phyloP scores from a whole-genome alignment of 2,888 invertebrate genomes.

The Tillus elongatus region DNA sequence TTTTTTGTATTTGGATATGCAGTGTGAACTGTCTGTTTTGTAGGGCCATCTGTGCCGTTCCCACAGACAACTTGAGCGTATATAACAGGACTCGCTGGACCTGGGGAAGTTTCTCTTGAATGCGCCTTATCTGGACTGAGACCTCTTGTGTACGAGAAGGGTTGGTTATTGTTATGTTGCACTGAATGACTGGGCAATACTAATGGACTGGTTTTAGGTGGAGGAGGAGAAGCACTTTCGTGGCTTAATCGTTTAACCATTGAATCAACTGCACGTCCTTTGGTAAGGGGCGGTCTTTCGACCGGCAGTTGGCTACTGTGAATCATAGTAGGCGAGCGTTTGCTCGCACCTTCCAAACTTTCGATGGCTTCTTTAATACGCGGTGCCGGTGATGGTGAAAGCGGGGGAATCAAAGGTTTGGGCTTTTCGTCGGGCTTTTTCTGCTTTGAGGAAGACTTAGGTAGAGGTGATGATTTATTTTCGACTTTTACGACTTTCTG shows the following conservation, averaged over 20 bases:
- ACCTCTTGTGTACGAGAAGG: constrained; percentile 69
- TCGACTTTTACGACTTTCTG: constrained; percentile 10
- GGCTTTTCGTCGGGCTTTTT: background rate
- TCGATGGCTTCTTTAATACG: constrained; percentile 47
- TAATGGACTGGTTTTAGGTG: constrained; percentile 47
- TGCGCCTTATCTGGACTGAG: constrained; percentile 40
- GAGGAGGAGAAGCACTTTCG: constrained; percentile 59
- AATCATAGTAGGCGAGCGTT: constrained; percentile 48
- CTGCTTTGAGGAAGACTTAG: background rate
- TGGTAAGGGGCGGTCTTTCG: constrained; percentile 58
- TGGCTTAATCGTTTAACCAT: constrained; percentile 67
- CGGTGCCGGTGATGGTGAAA: constrained; percentile 19
- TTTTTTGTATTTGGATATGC: constrained; percentile 40
- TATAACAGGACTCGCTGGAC: constrained; percentile 50
- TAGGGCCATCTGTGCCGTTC: constrained; percentile 31
- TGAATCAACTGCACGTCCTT: constrained; percentile 64
- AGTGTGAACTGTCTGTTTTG: constrained; percentile 48
- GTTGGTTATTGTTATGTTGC: constrained; percentile 63
- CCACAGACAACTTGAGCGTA: constrained; percentile 66
- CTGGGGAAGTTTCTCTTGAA: constrained; percentile 31
- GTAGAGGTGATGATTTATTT: constrained; percentile 25
- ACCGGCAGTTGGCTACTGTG: constrained; percentile 65
- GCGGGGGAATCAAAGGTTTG: too few relatives aligned
- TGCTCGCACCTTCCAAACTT: constrained; percentile 41
- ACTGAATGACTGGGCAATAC: constrained; percentile 52